These are phyloP conservation scores for Sceloporus tristichus DNA, from an alignment of 2,113 vertebrate species.

Conservation along the genomic window DNA sequence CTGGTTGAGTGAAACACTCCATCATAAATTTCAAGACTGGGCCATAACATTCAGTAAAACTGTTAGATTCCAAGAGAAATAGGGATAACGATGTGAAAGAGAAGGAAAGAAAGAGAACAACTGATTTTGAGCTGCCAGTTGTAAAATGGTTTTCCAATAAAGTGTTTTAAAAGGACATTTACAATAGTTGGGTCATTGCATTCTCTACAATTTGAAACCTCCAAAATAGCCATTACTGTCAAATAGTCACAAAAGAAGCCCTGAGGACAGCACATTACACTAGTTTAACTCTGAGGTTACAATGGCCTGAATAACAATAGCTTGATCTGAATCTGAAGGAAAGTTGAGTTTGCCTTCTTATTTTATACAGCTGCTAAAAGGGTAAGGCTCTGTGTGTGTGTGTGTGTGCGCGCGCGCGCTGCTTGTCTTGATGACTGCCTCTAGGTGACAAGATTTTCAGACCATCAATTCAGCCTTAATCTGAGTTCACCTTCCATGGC, in stretches of 20 bases:
- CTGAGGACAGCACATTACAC: slow-evolving; percentile 20
- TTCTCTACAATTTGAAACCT: slow-evolving; percentile 13
- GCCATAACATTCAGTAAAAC: background rate
- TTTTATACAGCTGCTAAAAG: background rate
- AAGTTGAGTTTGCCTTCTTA: background rate
- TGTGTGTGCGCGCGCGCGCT: too few species aligned
- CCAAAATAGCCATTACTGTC: slow-evolving; percentile 22
- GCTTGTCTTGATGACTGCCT: background rate
- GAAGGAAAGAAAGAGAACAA: background rate
- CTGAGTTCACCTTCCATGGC: background rate
- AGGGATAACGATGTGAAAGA: background rate
- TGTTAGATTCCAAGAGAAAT: background rate
- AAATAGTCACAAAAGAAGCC: slow-evolving; percentile 20
- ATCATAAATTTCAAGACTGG: background rate
- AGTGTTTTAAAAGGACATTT: slow-evolving; percentile 23
- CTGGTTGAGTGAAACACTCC: background rate
- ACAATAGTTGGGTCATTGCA: slow-evolving; percentile 4
- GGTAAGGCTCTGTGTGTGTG: background rate
- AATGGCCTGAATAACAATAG: background rate
- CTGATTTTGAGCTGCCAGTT: background rate
- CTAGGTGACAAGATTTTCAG: background rate
- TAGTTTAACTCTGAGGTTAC: slow-evolving; percentile 8
- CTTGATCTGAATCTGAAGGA: background rate
- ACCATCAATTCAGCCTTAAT: background rate
- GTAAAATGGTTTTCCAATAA: slow-evolving; percentile 20